Evolutionary conservation across 1,140 invertebrate genomes (phyloP).

Genomic region (Aphaenogaster rudis): DNA sequence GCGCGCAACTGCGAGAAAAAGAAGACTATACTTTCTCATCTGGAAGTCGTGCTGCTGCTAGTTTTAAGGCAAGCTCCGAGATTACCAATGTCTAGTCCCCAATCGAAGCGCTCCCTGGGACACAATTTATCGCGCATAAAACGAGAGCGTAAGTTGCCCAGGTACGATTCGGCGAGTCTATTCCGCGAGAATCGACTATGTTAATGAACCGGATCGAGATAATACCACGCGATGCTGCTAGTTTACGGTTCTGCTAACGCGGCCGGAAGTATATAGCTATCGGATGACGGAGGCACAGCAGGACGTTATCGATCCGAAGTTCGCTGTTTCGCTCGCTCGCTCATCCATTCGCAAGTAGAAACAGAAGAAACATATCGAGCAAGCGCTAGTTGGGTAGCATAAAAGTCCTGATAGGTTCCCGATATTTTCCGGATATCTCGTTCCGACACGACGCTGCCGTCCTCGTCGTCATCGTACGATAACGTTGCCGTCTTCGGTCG

Average conservation of each 20-base stretch:
- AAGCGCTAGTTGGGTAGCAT: conserved; percentile 32
- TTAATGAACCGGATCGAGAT: conserved; percentile 78
- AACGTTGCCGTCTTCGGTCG: conserved; percentile 12
- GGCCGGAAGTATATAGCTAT: conserved; percentile 77
- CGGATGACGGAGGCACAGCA: conserved; percentile 69
- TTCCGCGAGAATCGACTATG: conserved; percentile 70
- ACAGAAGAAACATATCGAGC: conserved; percentile 34
- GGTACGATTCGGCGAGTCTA: conserved; percentile 72
- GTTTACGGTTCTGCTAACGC: conserved; percentile 78
- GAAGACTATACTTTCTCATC: conserved; percentile 39
- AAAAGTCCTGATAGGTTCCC: conserved; percentile 76
- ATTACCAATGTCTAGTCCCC: conserved; percentile 59
- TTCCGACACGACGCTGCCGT: conserved; percentile 16
- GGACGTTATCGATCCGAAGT: conserved; percentile 70
- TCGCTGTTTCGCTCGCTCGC: conserved; percentile 44
- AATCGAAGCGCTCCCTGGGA: conserved; percentile 61
- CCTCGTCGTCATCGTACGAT: conserved; percentile 31
- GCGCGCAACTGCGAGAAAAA: neutral
- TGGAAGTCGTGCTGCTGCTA: conserved; percentile 49
- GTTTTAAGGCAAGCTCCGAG: conserved; percentile 42
- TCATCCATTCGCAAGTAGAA: conserved; percentile 41
- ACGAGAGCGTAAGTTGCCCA: conserved; percentile 67
- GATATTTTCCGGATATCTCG: conserved; percentile 72
- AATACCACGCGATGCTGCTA: conserved; percentile 69
- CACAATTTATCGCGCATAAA: conserved; percentile 74